Evolutionary conservation across 2,113 vertebrate species (phyloP), one percentile per base, ranked within the genome.

Genomic region (Carollia perspicillata): DNA sequence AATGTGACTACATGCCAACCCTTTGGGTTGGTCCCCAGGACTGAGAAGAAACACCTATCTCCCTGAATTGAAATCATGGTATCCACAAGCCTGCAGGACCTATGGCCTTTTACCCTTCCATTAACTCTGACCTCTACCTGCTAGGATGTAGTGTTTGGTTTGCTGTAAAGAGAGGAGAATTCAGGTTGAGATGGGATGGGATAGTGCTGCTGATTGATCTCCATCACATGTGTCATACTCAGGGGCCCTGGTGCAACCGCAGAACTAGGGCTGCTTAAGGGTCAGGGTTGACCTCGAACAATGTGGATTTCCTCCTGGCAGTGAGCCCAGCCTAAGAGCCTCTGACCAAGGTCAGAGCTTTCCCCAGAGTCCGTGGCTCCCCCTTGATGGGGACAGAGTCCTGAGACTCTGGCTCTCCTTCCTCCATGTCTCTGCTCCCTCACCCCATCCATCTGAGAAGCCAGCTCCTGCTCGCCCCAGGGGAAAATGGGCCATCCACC

Each of bases 51-150:
- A 6, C 44, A 18, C 35, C 37, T 0, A 2, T 60, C 30, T 8
- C n/a, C 68, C 63, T 93, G 42, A 78, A 42, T 17, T 53, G 30
- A 79, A 94, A 44, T 88, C 90, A 72, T 23, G 47, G 66, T n/a
- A 60, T 79, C 78, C 9, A 18, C 66, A 89, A 74, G 10, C 72
- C 47, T 1, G 0, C 8, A 42, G 44, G 58, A 87, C 37, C 63
- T 2, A 10, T 55, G 44, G 90, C 58, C 51, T 51, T 60, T 69
- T 22, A 47, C 55, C 53, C 9, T 53, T 60, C 55, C 14, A 1
- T 66, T 6, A n/a, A 33, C 3, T 37, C 28, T 26, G 40, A 80
- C 51, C 77, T 90, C 69, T 35, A 16, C 92, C 71, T 16, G 9
- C 3, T 37, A 26, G 55, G 2, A 51, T 72, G 63, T 35, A 20